Evolutionary conservation across 2,797 vertebrate species (phyloP), one percentile per base, ranked within the genome.

Genomic region (Semotilus atromaculatus): DNA sequence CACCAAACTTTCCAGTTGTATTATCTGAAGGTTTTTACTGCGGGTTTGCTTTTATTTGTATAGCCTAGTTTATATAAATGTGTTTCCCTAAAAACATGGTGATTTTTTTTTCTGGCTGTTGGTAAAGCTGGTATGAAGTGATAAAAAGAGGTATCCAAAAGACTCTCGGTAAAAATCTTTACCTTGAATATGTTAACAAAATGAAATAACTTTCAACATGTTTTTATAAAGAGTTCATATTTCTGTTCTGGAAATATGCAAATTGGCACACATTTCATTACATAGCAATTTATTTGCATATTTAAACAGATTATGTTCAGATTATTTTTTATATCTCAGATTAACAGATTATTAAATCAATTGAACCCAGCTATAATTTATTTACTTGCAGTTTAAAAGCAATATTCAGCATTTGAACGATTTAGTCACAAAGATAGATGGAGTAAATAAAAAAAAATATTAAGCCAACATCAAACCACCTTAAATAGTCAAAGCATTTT

Each of bases 261-360:
- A 45, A 45, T 29, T 29, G 45, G 1, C 1, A 26, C 7, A 45
- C 19, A 29, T 43, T 8, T 43, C n/a, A 71, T 71, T 26, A 71
- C 1, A 43, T 8, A n/a, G 5, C 1, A 6, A 23, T 7, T 70
- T 13, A 26, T 71, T 26, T 26, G 13, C 38, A 43, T 43, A 43
- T 71, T 71, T 51, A 51, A 51, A 51, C 18, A 51, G 16, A 53
- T 53, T n/a, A n/a, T n/a, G n/a, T 53, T 53, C 16, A 0, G 48
- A 51, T 51, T 53, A 53, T 53, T 53, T 53, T 31, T 7, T 53
- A 53, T 53, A 21, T 53, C 18, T 53, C 51, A 53, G 18, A 53
- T 53, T 19, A 55, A 16, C 51, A 76, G 48, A 76, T 77, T 60
- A 60, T 60, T 60, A 38, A 77, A 58, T 77, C 53, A 23, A 58